Base-by-base conservation (phyloP, 2,888 invertebrate species). In the Latrodectus hesperus region DNA sequence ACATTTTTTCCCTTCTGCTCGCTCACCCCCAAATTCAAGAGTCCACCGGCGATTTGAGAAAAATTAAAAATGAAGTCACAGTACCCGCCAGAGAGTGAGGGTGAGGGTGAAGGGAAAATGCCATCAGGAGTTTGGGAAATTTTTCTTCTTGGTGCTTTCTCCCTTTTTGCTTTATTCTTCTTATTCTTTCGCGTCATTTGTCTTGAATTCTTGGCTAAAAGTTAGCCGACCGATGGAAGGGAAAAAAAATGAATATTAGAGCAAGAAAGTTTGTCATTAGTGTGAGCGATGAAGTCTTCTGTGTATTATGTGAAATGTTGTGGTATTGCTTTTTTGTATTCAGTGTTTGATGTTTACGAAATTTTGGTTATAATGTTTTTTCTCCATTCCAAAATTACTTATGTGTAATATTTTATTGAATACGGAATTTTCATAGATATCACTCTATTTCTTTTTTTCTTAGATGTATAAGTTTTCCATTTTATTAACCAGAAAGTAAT, bases 161-260 rank as follows among this genome's bases (percentile, higher is more conserved):
- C 74, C 22, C 11, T 65, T 65, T 16, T 67, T 64, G 49, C 14
- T n/a, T 11, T 38, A 49, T 75, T 73, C 72, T 65, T 65, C 26
- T 49, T 26, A 60, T 64, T 80, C 72, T 72, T 80, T 74, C 65
- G 67, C 81, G 52, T 75, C 82, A 82, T 82, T 82, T 82, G 75
- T 82, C 75, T 82, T 75, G 70, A 22, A 17, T 55, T 81, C 52
- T 49, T 53, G 26, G 60, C 67, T 17, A 26, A 17, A 68, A 68
- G 26, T n/a, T 60, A 60, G 60, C n/a, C 60, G 6, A n/a, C 60
- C 60, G 14, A n/a, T 11, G 60, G 60, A 60, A 60, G 60, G 12
- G 12, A 0, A 60, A 60, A 16, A 73, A 74, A 73, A 70, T 70
- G 82, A 82, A 75, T 75, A 75, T 51, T 72, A 70, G 70, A 51